These are phyloP conservation scores for Chromoteleia sp. DNA, from an alignment of 2,888 invertebrate genomes.

Conservation along the genomic window DNA sequence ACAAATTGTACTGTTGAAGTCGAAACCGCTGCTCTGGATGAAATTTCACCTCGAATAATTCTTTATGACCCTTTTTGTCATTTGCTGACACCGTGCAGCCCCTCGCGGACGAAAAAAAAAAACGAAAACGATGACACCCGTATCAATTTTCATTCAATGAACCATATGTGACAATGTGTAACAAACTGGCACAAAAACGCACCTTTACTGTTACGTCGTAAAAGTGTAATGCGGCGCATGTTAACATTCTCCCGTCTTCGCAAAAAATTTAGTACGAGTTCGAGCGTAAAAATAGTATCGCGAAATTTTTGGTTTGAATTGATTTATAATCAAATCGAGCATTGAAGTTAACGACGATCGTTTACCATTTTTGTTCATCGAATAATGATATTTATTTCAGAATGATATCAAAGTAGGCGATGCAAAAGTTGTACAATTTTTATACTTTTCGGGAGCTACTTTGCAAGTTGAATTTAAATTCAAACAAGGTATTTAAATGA, in stretches of 20 bases:
- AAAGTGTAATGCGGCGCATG: background rate
- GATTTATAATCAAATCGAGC: no score
- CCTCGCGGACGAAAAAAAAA: conserved; percentile 15
- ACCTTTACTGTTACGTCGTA: background rate
- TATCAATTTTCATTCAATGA: conserved; percentile 37
- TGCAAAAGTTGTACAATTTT: no score
- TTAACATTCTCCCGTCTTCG: background rate
- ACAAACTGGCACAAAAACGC: background rate
- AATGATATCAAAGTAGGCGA: no score
- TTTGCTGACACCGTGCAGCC: conserved; percentile 12
- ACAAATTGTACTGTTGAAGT: conserved; percentile 33
- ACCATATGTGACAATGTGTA: conserved; percentile 15
- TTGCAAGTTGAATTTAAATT: no score
- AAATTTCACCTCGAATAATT: conserved; percentile 33
- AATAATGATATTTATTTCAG: no score
- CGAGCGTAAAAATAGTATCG: no score
- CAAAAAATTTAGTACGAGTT: no score
- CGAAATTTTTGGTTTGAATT: no score
- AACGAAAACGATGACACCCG: conserved; percentile 26
- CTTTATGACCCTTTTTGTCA: conserved; percentile 17
- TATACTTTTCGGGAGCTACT: no score
- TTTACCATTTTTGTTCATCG: no score
- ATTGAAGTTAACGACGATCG: no score
- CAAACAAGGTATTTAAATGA: no score
- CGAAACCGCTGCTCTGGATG: conserved; percentile 20